Conservation (phyloP, 2,888 invertebrate species). For the Xestia xanthographa region DNA sequence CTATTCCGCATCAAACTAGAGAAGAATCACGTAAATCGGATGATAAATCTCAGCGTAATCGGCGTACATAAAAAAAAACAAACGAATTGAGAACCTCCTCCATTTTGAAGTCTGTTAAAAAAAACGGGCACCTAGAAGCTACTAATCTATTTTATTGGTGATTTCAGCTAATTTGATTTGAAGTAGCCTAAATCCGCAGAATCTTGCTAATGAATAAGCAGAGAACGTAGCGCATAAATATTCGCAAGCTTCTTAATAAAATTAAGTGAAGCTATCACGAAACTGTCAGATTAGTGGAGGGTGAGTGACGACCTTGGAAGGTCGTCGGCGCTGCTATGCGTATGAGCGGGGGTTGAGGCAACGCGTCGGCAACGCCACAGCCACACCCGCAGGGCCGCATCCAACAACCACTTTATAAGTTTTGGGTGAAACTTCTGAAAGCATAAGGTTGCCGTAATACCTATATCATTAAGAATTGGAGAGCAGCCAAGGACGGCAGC, state of each 20-base stretch:
- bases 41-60: no score
- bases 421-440: slow-evolving; percentile 56
- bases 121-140: not conserved
- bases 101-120: no score
- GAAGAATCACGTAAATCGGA: no score
- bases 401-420: slow-evolving; percentile 44
- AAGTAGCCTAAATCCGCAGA: not conserved
- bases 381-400: slow-evolving; percentile 64
- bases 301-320: slow-evolving; percentile 81
- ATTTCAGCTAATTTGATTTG: not conserved
- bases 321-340: slow-evolving; percentile 76
- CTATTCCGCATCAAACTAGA: no score
- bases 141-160: not conserved
- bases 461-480: slow-evolving; percentile 56
- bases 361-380: slow-evolving; percentile 61
- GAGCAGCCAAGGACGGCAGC: slow-evolving; percentile 51
- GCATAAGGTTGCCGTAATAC: slow-evolving; percentile 52
- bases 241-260: slow-evolving; percentile 63
- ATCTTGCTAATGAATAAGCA: not conserved
- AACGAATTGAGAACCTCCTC: no score
- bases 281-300: slow-evolving; percentile 67
- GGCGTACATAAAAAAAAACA: no score
- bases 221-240: not conserved
- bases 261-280: slow-evolving; percentile 68
- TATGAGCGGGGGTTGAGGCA: slow-evolving; percentile 67